Conservation (phyloP, 2,888 invertebrate genomes). For the Chrysolina americana region DNA sequence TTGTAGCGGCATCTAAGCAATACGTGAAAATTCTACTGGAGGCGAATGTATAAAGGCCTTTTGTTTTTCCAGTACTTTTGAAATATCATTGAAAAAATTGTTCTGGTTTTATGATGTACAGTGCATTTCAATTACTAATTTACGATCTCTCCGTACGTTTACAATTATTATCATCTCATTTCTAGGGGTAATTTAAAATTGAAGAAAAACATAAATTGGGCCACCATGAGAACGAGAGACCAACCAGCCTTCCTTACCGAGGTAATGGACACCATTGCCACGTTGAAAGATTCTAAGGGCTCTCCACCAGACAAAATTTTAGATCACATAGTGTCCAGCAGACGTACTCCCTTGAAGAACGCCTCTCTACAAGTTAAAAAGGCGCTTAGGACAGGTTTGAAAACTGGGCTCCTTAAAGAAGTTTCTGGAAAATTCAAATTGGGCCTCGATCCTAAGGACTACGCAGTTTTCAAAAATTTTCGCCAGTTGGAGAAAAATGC, state of each 20-base stretch:
- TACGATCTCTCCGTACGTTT: no score
- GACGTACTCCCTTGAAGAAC: constrained; percentile 20
- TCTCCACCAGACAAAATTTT: constrained; percentile 33
- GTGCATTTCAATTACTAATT: no score
- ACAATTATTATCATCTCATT: not conserved
- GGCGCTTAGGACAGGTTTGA: constrained; percentile 31
- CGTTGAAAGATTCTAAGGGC: constrained; percentile 33
- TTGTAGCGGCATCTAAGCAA: no score
- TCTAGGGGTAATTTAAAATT: not conserved
- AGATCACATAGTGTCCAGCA: constrained; percentile 23
- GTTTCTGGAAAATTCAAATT: constrained; percentile 33
- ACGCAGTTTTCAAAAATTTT: constrained; percentile 29
- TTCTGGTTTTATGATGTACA: no score
- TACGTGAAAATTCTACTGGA: no score
- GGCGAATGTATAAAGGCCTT: no score
- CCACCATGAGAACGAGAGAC: constrained; percentile 14
- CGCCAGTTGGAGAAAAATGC: not conserved
- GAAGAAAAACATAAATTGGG: not conserved
- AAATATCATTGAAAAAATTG: no score
- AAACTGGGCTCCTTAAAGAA: constrained; percentile 32
- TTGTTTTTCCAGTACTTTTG: no score
- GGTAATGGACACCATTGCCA: constrained; percentile 41
- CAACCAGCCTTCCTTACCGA: constrained; percentile 25
- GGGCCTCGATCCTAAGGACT: constrained; percentile 28
- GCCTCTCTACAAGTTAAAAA: constrained; percentile 27